phyloP scores from a whole-genome alignment of 2,888 invertebrate genomes.

The Apomyelois bistriatella region DNA sequence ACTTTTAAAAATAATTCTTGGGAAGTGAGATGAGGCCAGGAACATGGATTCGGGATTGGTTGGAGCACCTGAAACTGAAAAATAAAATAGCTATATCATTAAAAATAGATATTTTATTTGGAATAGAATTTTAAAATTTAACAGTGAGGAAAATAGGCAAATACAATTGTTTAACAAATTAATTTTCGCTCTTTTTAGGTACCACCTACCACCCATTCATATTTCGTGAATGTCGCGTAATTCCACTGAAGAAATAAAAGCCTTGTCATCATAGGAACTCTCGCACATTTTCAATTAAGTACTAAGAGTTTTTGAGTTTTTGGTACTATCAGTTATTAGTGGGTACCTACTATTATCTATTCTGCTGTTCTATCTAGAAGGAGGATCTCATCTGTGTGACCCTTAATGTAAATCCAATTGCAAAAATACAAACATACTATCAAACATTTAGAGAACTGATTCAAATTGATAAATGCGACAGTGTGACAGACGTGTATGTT shows the following conservation, averaged over 20 bases:
- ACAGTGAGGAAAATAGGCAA: constrained; percentile 37
- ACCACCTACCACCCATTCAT: too few relatives aligned
- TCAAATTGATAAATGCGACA: too few relatives aligned
- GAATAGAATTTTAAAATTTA: constrained; percentile 51
- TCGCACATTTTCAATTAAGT: not conserved
- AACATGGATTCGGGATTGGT: constrained; percentile 21
- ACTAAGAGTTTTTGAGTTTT: not conserved
- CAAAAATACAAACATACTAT: not conserved
- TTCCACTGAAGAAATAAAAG: constrained; percentile 9
- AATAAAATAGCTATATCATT: constrained; percentile 6
- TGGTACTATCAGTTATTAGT: too few relatives aligned
- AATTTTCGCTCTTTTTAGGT: constrained; percentile 15
- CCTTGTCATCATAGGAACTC: constrained; percentile 6
- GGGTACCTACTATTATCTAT: too few relatives aligned
- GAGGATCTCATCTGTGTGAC: too few relatives aligned
- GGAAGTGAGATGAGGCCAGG: constrained; percentile 8
- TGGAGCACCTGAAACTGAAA: constrained; percentile 22
- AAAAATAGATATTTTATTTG: constrained; percentile 27
- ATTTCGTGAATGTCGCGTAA: constrained; percentile 4
- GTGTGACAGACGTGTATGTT: too few relatives aligned
- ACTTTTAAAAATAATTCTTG: not conserved
- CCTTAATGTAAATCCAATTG: not conserved
- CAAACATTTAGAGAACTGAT: not conserved
- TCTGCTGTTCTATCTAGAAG: too few relatives aligned
- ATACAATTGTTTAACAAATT: constrained; percentile 31